A percentile compares a stretch with the other conserved stretches of the same genome.
phyloP scores from a whole-genome alignment of 2,113 vertebrate genomes.

The Meles meles region DNA sequence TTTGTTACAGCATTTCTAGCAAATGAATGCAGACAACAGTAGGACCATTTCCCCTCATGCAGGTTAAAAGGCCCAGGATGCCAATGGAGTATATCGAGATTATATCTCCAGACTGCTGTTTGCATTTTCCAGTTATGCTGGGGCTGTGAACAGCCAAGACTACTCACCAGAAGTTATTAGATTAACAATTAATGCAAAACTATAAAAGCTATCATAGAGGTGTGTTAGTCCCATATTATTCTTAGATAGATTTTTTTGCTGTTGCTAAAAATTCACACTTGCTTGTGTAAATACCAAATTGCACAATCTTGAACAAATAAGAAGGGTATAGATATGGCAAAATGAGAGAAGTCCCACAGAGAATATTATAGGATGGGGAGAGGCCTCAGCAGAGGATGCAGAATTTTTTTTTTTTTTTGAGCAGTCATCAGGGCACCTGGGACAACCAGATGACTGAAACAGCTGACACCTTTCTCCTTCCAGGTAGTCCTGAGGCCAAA shows the following conservation, averaged over 20 bases:
- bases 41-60: background rate
- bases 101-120: no score
- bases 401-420: background rate
- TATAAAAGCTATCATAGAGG: background rate
- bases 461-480: background rate
- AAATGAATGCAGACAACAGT: background rate
- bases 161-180: background rate
- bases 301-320: conserved; percentile 31
- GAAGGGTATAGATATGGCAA: background rate
- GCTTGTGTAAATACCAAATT: background rate
- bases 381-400: background rate
- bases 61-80: background rate
- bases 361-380: no score
- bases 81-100: no score
- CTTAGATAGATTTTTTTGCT: background rate
- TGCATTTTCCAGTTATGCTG: background rate
- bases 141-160: background rate
- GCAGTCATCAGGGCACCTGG: background rate
- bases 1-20: background rate
- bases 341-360: background rate
- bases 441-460: background rate
- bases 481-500: no score
- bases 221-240: background rate
- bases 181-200: background rate
- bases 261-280: background rate